These are phyloP conservation scores for Diadumene lineata DNA, from an alignment of 92 coral and sea anemone species.

Conservation along the genomic window DNA sequence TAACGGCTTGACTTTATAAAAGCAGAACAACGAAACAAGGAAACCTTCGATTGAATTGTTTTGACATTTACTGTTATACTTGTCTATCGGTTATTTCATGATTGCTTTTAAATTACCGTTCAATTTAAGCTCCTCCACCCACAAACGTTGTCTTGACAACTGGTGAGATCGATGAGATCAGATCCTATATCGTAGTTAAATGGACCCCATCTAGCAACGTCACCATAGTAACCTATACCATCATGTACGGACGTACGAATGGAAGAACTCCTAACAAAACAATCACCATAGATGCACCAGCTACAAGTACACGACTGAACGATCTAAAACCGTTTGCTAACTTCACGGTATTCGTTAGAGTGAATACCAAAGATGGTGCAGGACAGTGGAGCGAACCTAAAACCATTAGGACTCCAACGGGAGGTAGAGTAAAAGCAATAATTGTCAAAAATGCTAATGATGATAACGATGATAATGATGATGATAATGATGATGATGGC, in stretches of 20 bases:
- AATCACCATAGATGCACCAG: neutral
- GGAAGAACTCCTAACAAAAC: neutral
- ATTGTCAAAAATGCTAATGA: too few species aligned
- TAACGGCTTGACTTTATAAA: too few species aligned
- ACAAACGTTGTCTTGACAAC: neutral
- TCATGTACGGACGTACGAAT: neutral
- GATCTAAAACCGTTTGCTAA: neutral
- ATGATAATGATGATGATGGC: too few species aligned
- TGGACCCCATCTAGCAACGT: neutral
- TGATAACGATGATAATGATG: too few species aligned
- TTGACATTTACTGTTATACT: too few species aligned
- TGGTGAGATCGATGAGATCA: neutral
- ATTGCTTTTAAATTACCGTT: neutral
- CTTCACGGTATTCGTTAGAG: neutral
- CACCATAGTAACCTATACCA: neutral
- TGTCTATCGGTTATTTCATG: too few species aligned
- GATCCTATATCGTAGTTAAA: neutral
- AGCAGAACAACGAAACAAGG: too few species aligned
- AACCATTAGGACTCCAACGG: neutral
- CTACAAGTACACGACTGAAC: neutral
- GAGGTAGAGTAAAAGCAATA: slow-evolving; percentile 3
- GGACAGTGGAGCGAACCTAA: neutral
- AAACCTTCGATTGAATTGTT: too few species aligned
- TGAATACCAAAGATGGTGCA: neutral
- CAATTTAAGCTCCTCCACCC: neutral